phyloP scores from a whole-genome alignment of 2,888 invertebrate species.

The Erebia palarica region DNA sequence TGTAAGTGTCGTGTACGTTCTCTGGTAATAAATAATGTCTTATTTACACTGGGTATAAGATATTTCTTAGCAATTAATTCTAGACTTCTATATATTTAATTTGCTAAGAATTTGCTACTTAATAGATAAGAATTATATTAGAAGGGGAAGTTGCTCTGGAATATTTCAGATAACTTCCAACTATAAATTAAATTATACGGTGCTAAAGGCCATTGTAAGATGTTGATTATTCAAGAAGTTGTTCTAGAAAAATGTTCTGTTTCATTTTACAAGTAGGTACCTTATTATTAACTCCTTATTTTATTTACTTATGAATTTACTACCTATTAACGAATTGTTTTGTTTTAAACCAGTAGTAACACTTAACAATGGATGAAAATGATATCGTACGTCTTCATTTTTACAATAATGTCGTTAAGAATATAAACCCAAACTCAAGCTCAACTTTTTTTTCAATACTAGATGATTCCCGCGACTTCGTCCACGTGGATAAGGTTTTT shows the following conservation, averaged over 20 bases:
- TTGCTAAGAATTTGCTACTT: conserved; percentile 1
- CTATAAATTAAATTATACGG: conserved; percentile 11
- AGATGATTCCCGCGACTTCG: no score
- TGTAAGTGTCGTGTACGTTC: conserved; percentile 2
- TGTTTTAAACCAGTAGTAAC: no score
- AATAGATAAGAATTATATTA: neutral
- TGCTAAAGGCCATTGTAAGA: neutral
- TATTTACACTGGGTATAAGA: conserved; percentile 3
- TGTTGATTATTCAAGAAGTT: conserved; percentile 7
- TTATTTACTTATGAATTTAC: no score
- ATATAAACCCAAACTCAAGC: no score
- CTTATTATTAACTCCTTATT: neutral
- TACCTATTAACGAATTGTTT: no score
- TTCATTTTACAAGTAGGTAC: neutral
- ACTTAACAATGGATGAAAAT: no score
- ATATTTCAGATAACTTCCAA: conserved; percentile 9
- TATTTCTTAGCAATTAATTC: neutral
- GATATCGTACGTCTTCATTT: no score
- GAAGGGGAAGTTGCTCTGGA: conserved; percentile 1
- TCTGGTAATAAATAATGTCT: conserved; percentile 6
- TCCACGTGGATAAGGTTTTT: no score
- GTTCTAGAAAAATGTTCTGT: neutral
- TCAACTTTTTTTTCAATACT: no score
- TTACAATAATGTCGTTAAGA: no score
- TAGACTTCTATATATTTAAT: neutral